Evolutionary conservation across 1,140 invertebrate genomes (phyloP).

Genomic region (Macrobrachium nipponense): DNA sequence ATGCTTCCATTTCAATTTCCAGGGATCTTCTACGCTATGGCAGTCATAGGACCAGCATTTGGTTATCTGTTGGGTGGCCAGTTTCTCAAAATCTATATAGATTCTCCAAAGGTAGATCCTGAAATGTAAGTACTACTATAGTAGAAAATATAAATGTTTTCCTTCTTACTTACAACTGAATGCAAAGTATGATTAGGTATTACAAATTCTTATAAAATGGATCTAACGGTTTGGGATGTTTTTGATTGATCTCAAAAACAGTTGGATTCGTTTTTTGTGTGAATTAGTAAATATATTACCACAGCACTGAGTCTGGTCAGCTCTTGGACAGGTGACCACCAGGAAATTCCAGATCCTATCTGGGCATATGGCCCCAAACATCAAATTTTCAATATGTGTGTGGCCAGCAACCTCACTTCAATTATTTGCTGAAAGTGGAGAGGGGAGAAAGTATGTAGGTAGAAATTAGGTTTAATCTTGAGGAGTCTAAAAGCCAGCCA

Average conservation of each 20-base stretch:
- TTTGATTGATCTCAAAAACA: neutral
- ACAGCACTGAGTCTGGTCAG: neutral
- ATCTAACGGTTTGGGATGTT: too few species aligned
- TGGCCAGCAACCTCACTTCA: too few species aligned
- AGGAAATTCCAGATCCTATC: neutral
- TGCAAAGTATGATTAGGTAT: too few species aligned
- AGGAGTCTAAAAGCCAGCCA: too few species aligned
- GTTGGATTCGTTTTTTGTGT: neutral
- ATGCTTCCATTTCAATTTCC: conserved; percentile 74
- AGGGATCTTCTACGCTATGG: conserved; percentile 80
- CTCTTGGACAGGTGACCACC: neutral
- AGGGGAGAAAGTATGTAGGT: too few species aligned
- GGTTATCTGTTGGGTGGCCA: conserved; percentile 92
- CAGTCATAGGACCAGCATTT: conserved; percentile 91
- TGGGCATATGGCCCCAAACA: too few species aligned
- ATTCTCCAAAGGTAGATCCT: conserved; percentile 77
- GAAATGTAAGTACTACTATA: conserved; percentile 73
- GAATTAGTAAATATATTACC: neutral
- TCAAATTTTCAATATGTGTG: too few species aligned
- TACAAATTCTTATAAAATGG: too few species aligned
- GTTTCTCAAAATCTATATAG: conserved; percentile 89
- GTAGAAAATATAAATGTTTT: neutral
- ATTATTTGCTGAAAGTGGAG: too few species aligned
- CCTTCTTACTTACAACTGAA: neutral
- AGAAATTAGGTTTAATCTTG: too few species aligned